Evolutionary conservation across 1,140 invertebrate genomes (phyloP).

Genomic region (Plectrocnemia conspersa): DNA sequence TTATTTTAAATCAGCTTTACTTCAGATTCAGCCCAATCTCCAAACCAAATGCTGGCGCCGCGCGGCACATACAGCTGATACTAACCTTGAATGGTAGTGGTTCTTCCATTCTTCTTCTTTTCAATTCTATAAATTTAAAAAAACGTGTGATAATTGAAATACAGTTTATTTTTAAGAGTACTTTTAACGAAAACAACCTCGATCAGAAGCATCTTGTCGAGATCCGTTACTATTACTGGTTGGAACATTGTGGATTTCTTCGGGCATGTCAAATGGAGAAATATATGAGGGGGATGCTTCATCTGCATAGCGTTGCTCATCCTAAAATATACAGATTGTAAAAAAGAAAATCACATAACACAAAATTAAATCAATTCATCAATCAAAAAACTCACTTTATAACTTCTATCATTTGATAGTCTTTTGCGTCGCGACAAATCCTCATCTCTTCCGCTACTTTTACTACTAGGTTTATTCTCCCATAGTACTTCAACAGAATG

Average conservation of each 20-base stretch:
- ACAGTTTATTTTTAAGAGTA: background rate
- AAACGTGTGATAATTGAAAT: constrained; percentile 8
- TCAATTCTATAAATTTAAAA: constrained; percentile 57
- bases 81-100: constrained; percentile 68
- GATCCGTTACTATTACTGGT: constrained; percentile 32
- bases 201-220: constrained; percentile 46
- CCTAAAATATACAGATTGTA: constrained; percentile 21
- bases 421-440: constrained; percentile 20
- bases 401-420: constrained; percentile 25
- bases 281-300: constrained; percentile 23
- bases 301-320: constrained; percentile 26
- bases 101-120: constrained; percentile 74
- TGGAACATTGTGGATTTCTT: constrained; percentile 30
- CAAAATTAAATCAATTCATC: constrained; percentile 3
- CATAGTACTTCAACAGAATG: constrained; percentile 15
- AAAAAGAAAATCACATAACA: background rate
- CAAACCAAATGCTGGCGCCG: constrained; percentile 48
- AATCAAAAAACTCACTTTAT: constrained; percentile 17
- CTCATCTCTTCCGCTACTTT: constrained; percentile 2
- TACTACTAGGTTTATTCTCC: constrained; percentile 10
- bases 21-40: constrained; percentile 53
- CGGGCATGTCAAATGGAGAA: constrained; percentile 2
- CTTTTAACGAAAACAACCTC: constrained; percentile 37
- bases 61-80: constrained; percentile 53
- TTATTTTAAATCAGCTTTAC: no score